Percentiles rank a stretch among this genome's conserved stretches.
phyloP scores from a whole-genome alignment of 2,797 vertebrate genomes.

The Girardinus metallicus region DNA sequence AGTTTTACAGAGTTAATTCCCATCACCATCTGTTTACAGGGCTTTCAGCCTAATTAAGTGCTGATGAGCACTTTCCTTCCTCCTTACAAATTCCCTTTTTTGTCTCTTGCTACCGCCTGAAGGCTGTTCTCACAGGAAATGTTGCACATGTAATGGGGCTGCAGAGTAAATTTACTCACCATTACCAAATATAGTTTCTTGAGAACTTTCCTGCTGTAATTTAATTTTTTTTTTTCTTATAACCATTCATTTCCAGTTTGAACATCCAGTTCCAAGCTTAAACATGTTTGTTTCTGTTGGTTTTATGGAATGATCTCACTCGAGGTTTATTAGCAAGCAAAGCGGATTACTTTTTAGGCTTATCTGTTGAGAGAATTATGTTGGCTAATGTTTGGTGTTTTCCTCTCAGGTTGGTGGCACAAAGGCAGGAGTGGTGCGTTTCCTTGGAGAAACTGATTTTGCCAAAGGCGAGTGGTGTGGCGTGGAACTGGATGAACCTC shows the following conservation, averaged over 20 bases:
- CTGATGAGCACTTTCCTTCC: constrained; percentile 25
- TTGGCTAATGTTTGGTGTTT: constrained; percentile 36
- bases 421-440: constrained; percentile 96
- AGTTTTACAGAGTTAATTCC: not conserved
- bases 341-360: constrained; percentile 52
- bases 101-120: not conserved
- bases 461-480: constrained; percentile 99
- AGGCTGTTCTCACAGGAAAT: constrained; percentile 47
- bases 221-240: constrained; percentile 3
- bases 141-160: constrained; percentile 21
- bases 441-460: constrained; percentile 96
- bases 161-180: constrained; percentile 39
- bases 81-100: constrained; percentile 22
- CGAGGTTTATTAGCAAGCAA: constrained; percentile 49
- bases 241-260: constrained; percentile 10
- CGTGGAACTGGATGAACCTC: constrained; percentile 95
- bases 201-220: constrained; percentile 14
- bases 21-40: not conserved
- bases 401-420: constrained; percentile 91
- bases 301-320: constrained; percentile 59
- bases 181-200: constrained; percentile 17
- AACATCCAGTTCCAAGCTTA: constrained; percentile 7
- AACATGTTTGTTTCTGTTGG: constrained; percentile 30
- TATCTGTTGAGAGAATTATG: constrained; percentile 43
- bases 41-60: constrained; percentile 6